Evolutionary conservation across 2,113 vertebrate species (phyloP), one percentile per base, ranked within the genome.

Genomic region (Illadopsis cleaveri): DNA sequence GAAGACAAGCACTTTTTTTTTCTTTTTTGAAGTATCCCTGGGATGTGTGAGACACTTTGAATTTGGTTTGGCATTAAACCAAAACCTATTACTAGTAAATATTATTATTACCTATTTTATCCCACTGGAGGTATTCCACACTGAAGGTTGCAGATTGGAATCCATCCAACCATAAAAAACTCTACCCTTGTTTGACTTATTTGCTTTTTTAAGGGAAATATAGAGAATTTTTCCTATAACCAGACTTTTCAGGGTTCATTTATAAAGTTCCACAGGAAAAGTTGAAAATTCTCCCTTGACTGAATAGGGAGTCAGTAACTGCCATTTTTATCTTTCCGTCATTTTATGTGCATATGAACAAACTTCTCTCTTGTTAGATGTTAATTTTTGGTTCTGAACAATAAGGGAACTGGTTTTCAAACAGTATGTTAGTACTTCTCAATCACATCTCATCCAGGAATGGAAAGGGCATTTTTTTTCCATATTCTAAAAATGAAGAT

Each of bases 121-220:
- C 15, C 69, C 38, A 40, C 9, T 47, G 20, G 3, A 85, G 53
- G 7, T 68, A 44, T 64, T 51, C 19, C 3, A 25, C 48, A 68
- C 10, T 60, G 79, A 56, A 90, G 9, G 6, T 5, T 85, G 40
- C 21, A 51, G 24, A 30, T 28, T 1, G 7, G 16, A 51, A 76
- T 69, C 27, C 11, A 44, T 28, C 5, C 10, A 33, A 56, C 17
- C 8, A 53, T 23, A 47, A 53, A 17, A 7, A 6, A 6, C 3
- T 2, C 2, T 4, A 42, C 1, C 1, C 3, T 3, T 44, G 2
- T 73, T 45, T 75, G 24, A 70, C 2, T 2, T 47, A 38, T 78
- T 40, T 73, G 4, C n/a, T 10, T 88, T 85, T 58, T 33, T 9
- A 75, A 38, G 45, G 5, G 51, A 58, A 85, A 88, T 50, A 33